Base-by-base conservation (phyloP, 2,113 vertebrate species). In the Nothobranchius furzeri region DNA sequence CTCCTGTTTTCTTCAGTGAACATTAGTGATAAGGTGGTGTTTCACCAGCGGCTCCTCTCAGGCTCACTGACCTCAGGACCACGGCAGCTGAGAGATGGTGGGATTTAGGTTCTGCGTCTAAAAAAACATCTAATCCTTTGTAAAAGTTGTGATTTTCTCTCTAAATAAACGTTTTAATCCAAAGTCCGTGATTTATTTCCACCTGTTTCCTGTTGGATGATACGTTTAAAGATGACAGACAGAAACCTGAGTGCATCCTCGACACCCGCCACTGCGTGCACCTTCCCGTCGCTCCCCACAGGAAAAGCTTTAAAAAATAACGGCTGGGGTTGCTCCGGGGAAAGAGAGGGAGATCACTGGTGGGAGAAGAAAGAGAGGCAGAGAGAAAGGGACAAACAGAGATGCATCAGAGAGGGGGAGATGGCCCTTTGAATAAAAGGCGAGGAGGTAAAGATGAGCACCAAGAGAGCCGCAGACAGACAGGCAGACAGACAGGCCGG, bases 401-500 rank as follows among this genome's bases (percentile, higher is more conserved):
- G 67, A 47, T 60, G 60, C 78, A 83, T 83, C 68, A 74, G 71
- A 67, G 57, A 64, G 57, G 70, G 60, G 47, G 60, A 43, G 62
- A 42, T 49, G 73, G 76, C 71, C 76, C 50, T 60, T 35, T 73
- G 81, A 83, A 86, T 81, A 77, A 86, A 75, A 76, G 73, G 52
- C 76, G 77, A 80, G 73, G 82, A 79, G 86, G 76, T 56, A 76
- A 80, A 55, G 83, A 85, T 65, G 87, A 82, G 79, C 68, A 76
- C 69, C 73, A 58, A 77, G 81, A 75, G 82, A 75, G 66, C 5
- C 52, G 45, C 68, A 56, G 65, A 80, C 65, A 64, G 84, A 84
- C 76, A 82, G 86, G 88, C 88, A 91, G 89, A 91, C 88, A 90
- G 90, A 65, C 55, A 87, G 79, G 30, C 30, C 30, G 30, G 85